These are phyloP conservation scores for Epizoanthus stellaris DNA, from an alignment of 92 coral and sea anemone species.

Conservation along the genomic window DNA sequence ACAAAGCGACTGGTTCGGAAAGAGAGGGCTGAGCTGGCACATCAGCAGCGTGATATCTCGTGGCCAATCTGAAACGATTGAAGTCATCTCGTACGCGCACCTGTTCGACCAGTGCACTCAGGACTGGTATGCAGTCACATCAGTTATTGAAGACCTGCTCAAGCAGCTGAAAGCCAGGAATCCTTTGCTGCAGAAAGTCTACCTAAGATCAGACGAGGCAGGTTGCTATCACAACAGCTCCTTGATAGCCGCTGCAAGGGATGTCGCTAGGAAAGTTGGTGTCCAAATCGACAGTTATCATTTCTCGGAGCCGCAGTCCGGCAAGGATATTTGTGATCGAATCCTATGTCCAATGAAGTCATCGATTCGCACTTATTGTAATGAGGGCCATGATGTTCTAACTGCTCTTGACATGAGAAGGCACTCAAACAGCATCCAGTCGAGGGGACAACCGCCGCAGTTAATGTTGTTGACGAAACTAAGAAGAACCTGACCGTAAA, in stretches of 20 bases:
- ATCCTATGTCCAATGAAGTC: conserved; percentile 80
- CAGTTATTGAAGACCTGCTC: conserved; percentile 75
- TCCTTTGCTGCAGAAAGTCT: conserved; percentile 30
- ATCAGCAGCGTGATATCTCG: conserved; percentile 66
- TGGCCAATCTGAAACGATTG: conserved; percentile 48
- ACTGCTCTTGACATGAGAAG: conserved; percentile 79
- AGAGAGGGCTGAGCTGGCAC: conserved; percentile 81
- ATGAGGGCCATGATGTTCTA: conserved; percentile 46
- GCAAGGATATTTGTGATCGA: conserved; percentile 82
- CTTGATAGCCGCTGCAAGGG: conserved; percentile 67
- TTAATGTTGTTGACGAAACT: conserved; percentile 61
- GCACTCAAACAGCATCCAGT: conserved; percentile 73
- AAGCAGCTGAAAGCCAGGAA: conserved; percentile 59
- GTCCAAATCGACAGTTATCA: conserved; percentile 47
- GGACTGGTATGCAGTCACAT: conserved; percentile 81
- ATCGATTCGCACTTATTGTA: too few relatives aligned
- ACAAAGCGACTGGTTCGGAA: conserved; percentile 78
- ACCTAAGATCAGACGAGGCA: conserved; percentile 73
- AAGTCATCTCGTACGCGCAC: conserved; percentile 77
- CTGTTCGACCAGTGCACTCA: conserved; percentile 82
- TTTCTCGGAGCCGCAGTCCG: conserved; percentile 82
- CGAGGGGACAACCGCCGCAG: conserved; percentile 80
- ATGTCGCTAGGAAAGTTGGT: conserved; percentile 48
- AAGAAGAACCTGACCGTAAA: conserved; percentile 56
- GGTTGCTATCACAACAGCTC: conserved; percentile 79